Base-by-base conservation (phyloP, 2,113 vertebrate genomes). In the Neogale vison region DNA sequence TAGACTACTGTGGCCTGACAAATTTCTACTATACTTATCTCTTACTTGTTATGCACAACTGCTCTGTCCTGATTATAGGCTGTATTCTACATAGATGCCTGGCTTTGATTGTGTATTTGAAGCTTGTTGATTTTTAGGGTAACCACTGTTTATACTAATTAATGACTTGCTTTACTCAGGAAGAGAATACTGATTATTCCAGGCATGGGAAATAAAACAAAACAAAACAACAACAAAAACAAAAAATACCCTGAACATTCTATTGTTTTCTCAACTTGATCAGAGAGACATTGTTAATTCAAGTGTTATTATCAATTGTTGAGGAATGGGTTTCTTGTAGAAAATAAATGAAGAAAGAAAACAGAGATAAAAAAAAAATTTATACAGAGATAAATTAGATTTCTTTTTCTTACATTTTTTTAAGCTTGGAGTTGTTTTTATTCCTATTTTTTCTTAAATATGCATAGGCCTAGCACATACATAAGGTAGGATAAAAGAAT, bases 111-210 rank as follows among this genome's bases (percentile, higher is more conserved):
- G 65, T 7, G 10, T n/a, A 23, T 24, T 89, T 26, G n/a, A 83
- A 89, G 39, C 10, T 23, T 87, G 82, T 55, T 95, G n/a, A 63
- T 87, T 91, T 96, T 77, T 26, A 67, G 13, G 9, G 24, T 36
- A 96, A 90, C 17, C 24, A 55, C 21, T 50, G 18, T 88, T 89
- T 88, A 52, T 77, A 61, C 26, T 95, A 97, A 97, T 95, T 93
- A 93, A 93, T 97, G 39, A 95, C 18, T 83, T 95, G 63, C 23
- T 96, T 85, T 90, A 83, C 42, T 86, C 9, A 34, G 65, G 17
- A 93, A 89, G 31, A 83, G 39, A 92, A 87, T 47, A 13, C 15
- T 90, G n/a, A 47, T 87, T 20, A 79, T 79, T 93, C 24, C 31
- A 93, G 24, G 7, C 95, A 83, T 0, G 5, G 5, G 31, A 88